Conservation (phyloP, 2,113 vertebrate genomes). For the Syngnathus floridae region DNA sequence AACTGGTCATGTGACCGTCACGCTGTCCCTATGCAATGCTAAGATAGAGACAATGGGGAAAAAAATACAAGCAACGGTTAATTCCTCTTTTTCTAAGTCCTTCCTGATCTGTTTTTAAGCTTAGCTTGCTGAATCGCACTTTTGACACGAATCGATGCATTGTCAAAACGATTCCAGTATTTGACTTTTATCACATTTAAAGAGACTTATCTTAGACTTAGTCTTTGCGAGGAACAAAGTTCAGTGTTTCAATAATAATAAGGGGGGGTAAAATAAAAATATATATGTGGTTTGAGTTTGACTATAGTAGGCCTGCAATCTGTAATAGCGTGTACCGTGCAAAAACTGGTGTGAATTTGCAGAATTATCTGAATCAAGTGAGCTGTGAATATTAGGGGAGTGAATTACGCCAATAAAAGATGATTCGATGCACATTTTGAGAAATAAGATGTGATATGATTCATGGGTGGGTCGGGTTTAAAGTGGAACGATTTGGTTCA, state of each 20-base stretch:
- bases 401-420: no score
- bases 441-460: no score
- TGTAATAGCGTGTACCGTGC: no score
- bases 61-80: neutral
- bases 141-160: neutral
- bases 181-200: neutral
- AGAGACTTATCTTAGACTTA: neutral
- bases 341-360: no score
- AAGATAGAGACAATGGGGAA: neutral
- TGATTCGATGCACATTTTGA: no score
- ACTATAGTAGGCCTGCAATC: no score
- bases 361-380: no score
- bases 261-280: no score
- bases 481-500: no score
- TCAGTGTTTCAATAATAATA: neutral
- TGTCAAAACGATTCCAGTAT: neutral
- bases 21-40: neutral
- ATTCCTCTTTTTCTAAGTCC: neutral
- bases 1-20: constrained; percentile 28
- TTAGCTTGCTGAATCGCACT: neutral
- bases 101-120: neutral
- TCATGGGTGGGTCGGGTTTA: no score
- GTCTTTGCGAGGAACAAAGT: neutral
- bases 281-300: no score
- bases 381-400: no score